Conservation (phyloP, 2,113 vertebrate species). For the Rhombomys opimus region DNA sequence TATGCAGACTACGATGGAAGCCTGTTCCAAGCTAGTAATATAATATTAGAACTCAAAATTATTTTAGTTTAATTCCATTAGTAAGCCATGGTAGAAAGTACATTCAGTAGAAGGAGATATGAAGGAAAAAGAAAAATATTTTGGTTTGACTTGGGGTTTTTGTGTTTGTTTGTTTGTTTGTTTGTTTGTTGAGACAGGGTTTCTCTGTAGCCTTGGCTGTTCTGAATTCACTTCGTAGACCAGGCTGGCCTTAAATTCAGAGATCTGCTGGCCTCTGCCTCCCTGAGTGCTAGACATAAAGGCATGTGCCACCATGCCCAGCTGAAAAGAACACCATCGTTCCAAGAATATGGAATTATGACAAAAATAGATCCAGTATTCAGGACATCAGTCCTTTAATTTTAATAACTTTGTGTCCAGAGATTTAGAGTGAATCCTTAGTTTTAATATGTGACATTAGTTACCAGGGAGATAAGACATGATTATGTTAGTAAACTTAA, state of each 20-base stretch:
- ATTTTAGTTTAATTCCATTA: conserved; percentile 46
- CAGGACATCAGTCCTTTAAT: neutral
- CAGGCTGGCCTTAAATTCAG: too few species aligned
- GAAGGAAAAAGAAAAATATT: neutral
- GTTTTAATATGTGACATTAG: neutral
- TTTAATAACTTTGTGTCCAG: conserved; percentile 33
- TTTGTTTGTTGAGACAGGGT: too few species aligned
- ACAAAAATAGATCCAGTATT: neutral
- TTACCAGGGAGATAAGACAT: neutral
- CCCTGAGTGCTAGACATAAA: too few species aligned
- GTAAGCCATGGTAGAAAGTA: neutral
- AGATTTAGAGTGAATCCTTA: conserved; percentile 13
- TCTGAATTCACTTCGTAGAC: too few species aligned
- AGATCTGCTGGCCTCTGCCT: too few species aligned
- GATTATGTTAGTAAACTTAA: conserved; percentile 8
- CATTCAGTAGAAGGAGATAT: neutral
- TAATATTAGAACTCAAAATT: conserved; percentile 1
- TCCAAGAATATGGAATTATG: neutral
- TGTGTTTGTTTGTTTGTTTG: too few species aligned
- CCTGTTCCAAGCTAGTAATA: neutral
- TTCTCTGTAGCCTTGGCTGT: too few species aligned
- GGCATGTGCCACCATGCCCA: too few species aligned
- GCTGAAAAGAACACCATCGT: neutral
- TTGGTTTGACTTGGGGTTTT: too few species aligned
- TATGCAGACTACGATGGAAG: neutral